phyloP scores from a whole-genome alignment of 1,140 invertebrate genomes.

The Tribolium madens region DNA sequence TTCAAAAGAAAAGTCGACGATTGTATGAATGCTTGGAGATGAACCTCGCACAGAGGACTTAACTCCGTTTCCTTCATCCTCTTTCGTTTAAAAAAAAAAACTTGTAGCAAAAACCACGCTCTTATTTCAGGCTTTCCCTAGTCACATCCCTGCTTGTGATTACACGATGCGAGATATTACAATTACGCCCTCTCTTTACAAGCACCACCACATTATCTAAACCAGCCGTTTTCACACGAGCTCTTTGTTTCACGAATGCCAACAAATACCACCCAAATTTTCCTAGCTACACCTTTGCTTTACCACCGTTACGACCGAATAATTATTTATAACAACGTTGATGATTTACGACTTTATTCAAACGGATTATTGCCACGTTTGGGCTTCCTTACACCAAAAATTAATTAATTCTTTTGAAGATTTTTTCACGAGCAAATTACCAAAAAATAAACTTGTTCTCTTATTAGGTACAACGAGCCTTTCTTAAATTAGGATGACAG shows the following conservation, averaged over 20 bases:
- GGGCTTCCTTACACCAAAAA: neutral
- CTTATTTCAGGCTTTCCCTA: constrained; percentile 42
- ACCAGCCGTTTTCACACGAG: constrained; percentile 21
- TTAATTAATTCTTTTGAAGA: constrained; percentile 2
- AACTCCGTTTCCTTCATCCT: constrained; percentile 42
- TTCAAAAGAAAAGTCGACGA: constrained; percentile 42
- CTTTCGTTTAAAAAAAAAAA: constrained; percentile 27
- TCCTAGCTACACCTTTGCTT: neutral
- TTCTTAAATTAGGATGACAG: constrained; percentile 22
- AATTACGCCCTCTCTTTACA: constrained; percentile 39
- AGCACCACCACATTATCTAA: constrained; percentile 35
- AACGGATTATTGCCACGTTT: constrained; percentile 28
- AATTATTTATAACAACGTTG: constrained; percentile 30
- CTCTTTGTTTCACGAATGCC: constrained; percentile 9
- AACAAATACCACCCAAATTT: constrained; percentile 14
- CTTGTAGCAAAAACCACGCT: constrained; percentile 39
- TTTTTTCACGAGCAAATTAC: neutral
- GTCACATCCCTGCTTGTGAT: constrained; percentile 35
- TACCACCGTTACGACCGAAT: neutral
- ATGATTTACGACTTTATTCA: constrained; percentile 27
- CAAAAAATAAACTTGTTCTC: constrained; percentile 9
- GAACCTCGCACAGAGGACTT: constrained; percentile 43
- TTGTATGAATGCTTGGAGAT: constrained; percentile 45
- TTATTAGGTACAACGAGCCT: neutral
- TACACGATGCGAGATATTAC: constrained; percentile 42